Conservation (phyloP, 2,797 vertebrate species). For the Schizopygopsis malacanthus region DNA sequence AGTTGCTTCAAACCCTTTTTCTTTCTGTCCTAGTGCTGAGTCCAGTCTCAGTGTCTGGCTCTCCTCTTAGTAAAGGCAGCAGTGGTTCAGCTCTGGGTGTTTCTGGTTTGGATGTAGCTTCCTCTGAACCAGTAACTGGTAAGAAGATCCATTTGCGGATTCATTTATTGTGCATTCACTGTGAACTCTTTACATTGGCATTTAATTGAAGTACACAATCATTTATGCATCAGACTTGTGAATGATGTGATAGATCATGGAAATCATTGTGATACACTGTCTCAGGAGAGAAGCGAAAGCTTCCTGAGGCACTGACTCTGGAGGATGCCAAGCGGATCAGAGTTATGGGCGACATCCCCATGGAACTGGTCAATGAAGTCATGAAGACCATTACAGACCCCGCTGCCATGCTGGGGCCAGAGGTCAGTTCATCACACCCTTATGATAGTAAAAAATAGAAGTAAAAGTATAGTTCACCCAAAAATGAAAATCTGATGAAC, state of each 20-base stretch:
- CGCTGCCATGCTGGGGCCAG: slow-evolving; percentile 95
- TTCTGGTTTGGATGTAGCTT: slow-evolving; percentile 77
- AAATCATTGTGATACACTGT: not conserved
- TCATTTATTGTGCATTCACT: not conserved
- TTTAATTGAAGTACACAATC: not conserved
- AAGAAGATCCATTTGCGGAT: not conserved
- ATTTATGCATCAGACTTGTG: not conserved
- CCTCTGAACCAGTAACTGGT: slow-evolving; percentile 86
- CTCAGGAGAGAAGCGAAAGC: slow-evolving; percentile 94
- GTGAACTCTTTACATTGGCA: not conserved
- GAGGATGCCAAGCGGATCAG: slow-evolving; percentile 97
- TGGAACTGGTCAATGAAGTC: slow-evolving; percentile 98
- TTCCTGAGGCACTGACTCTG: slow-evolving; percentile 90
- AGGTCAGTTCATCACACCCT: slow-evolving; percentile 73
- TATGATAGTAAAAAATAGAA: not conserved
- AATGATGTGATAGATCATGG: not conserved
- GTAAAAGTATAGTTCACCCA: not conserved
- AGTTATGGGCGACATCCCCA: slow-evolving; percentile 98
- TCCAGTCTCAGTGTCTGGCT: slow-evolving; percentile 81
- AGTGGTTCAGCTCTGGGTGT: slow-evolving; percentile 79
- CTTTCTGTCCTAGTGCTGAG: slow-evolving; percentile 74
- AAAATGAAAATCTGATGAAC: not conserved
- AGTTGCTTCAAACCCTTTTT: not conserved
- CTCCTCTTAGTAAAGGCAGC: slow-evolving; percentile 84
- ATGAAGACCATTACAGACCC: slow-evolving; percentile 99